phyloP scores from a whole-genome alignment of 2,797 vertebrate genomes.

The Neomorphus geoffroyi region DNA sequence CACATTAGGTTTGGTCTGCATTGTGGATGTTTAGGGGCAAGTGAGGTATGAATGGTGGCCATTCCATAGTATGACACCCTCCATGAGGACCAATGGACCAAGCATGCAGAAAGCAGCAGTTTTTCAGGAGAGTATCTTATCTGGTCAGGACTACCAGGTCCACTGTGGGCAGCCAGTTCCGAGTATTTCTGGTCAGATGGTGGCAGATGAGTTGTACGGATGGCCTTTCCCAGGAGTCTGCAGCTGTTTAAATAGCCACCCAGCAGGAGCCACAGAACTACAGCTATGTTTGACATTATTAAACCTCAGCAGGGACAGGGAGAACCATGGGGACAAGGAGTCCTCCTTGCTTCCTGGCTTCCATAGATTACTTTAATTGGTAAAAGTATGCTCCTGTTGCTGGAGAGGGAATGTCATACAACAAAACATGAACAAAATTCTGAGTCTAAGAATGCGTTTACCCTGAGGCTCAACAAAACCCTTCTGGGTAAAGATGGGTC shows the following conservation, averaged over 20 bases:
- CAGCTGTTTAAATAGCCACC: constrained; percentile 53
- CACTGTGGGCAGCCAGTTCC: not conserved
- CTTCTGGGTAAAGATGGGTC: not conserved
- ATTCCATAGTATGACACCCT: not conserved
- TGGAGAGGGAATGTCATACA: constrained; percentile 21
- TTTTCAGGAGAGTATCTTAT: fast-evolving
- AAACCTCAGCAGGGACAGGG: constrained; percentile 48
- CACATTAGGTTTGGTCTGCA: not conserved
- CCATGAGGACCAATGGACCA: not conserved
- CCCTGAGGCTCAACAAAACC: not conserved
- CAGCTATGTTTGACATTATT: constrained; percentile 35
- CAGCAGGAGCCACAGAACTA: not conserved
- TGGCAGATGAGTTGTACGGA: constrained; percentile 20
- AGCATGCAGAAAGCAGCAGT: not conserved
- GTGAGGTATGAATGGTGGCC: not conserved
- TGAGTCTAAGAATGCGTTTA: not conserved
- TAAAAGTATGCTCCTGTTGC: constrained; percentile 72
- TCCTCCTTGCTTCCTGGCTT: constrained; percentile 56
- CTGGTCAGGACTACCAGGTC: not conserved
- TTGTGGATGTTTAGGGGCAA: fast-evolving
- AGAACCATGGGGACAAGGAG: constrained; percentile 50
- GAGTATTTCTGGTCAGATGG: not conserved
- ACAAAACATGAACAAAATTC: constrained; percentile 37
- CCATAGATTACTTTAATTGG: constrained; percentile 71
- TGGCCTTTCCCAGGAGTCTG: constrained; percentile 43